Evolutionary conservation across 30 jellyfish, hydroid and myxozoan species (phyloP).

Genomic region (Turritopsis dohrnii): DNA sequence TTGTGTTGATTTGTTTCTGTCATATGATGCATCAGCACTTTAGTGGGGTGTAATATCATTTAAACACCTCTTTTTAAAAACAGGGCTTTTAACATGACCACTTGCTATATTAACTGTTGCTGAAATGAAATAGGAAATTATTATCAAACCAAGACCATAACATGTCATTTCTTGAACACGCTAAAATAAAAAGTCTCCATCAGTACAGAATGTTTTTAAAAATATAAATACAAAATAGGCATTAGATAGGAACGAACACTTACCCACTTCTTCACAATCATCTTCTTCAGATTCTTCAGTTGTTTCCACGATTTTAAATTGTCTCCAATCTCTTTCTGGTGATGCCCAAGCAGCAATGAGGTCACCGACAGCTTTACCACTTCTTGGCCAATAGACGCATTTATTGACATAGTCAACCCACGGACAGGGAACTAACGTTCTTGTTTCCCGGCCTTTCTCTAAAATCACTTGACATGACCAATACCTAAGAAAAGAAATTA

Average conservation of each 20-base stretch:
- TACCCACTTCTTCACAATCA: neutral
- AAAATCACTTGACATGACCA: neutral
- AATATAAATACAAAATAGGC: too few relatives aligned
- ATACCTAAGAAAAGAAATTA: neutral
- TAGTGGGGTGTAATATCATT: neutral
- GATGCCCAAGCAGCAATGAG: neutral
- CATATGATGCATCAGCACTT: neutral
- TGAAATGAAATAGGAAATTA: neutral
- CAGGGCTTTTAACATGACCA: neutral
- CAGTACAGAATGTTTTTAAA: too few relatives aligned
- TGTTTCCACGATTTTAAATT: neutral
- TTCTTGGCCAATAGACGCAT: neutral
- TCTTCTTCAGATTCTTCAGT: neutral
- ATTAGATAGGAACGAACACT: neutral
- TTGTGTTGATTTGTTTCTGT: neutral
- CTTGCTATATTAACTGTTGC: neutral
- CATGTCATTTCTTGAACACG: too few relatives aligned
- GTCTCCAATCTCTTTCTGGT: neutral
- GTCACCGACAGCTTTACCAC: neutral
- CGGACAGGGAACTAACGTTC: neutral
- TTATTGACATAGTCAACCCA: neutral
- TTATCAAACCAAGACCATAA: too few relatives aligned
- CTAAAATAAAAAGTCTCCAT: too few relatives aligned
- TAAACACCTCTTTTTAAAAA: neutral
- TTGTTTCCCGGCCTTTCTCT: neutral